Evolutionary conservation across 2,888 invertebrate genomes (phyloP).

Genomic region (Dioctria linearis): DNA sequence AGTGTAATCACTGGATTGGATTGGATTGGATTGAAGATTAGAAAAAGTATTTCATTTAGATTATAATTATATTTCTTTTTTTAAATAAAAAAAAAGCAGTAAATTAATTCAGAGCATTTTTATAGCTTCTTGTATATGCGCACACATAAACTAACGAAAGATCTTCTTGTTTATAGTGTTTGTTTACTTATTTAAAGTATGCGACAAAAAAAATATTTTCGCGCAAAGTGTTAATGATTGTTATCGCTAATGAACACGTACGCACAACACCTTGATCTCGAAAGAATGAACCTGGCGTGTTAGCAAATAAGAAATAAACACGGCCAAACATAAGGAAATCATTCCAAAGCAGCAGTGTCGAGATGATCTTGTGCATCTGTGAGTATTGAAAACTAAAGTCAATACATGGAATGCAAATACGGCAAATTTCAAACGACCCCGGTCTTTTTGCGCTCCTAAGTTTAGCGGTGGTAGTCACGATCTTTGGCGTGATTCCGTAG

Average conservation of each 20-base stretch:
- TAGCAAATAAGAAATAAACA: constrained; percentile 50
- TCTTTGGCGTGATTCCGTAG: constrained; percentile 32
- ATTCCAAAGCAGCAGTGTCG: constrained; percentile 32
- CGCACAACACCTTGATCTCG: constrained; percentile 53
- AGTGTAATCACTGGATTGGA: too few species aligned
- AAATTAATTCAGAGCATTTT: too few species aligned
- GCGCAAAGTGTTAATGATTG: constrained; percentile 50
- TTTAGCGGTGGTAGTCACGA: constrained; percentile 37
- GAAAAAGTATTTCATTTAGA: too few species aligned
- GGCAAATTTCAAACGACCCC: constrained; percentile 54
- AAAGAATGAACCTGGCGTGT: constrained; percentile 50
- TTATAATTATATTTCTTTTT: too few species aligned
- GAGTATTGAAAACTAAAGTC: constrained; percentile 39
- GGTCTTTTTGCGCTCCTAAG: constrained; percentile 50
- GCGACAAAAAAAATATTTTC: constrained; percentile 31
- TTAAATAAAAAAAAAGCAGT: too few species aligned
- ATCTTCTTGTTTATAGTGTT: too few species aligned
- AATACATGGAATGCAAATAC: constrained; percentile 53
- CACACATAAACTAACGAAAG: too few species aligned
- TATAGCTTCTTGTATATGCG: too few species aligned
- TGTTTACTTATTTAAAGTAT: constrained; percentile 12
- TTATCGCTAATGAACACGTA: constrained; percentile 56
- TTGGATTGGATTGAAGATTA: too few species aligned
- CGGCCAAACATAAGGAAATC: constrained; percentile 54
- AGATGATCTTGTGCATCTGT: constrained; percentile 18